These are phyloP conservation scores for Drosophila fulvimacula DNA, from an alignment of 2,888 invertebrate species.

Conservation along the genomic window DNA sequence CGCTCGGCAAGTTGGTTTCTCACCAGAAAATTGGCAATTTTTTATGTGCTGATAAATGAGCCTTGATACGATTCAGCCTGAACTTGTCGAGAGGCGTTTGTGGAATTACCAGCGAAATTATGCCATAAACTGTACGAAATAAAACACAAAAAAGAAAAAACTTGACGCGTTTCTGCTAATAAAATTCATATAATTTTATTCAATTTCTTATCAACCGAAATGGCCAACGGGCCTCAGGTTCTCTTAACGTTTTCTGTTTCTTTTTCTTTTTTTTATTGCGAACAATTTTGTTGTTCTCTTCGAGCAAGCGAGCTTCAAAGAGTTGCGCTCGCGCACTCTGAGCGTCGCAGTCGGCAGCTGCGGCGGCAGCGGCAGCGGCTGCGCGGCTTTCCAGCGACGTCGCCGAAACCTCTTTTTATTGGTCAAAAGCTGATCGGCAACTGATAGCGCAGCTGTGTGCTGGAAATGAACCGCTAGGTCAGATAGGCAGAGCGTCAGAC, in stretches of 20 bases:
- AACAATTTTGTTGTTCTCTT: constrained; percentile 33
- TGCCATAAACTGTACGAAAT: constrained; percentile 37
- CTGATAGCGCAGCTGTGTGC: constrained; percentile 71
- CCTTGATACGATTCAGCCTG: constrained; percentile 52
- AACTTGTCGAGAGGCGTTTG: constrained; percentile 47
- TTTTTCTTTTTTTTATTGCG: background rate
- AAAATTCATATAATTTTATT: constrained; percentile 74
- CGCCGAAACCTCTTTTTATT: constrained; percentile 76
- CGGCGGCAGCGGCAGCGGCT: constrained; percentile 10
- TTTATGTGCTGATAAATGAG: constrained; percentile 69
- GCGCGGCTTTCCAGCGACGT: constrained; percentile 63
- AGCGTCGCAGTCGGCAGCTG: constrained; percentile 30
- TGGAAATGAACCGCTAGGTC: constrained; percentile 82
- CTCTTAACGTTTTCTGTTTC: constrained; percentile 49
- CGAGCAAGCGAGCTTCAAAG: background rate
- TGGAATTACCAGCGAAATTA: constrained; percentile 44
- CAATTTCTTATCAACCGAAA: constrained; percentile 70
- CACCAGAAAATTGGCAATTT: constrained; percentile 60
- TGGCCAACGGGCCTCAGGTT: constrained; percentile 37
- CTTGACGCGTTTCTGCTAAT: constrained; percentile 53
- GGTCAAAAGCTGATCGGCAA: constrained; percentile 80
- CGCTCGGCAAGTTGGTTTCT: constrained; percentile 37
- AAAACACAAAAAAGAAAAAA: constrained; percentile 9
- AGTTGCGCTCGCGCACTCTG: constrained; percentile 15
- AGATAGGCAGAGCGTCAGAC: constrained; percentile 44